Evolutionary conservation across 2,888 invertebrate genomes (phyloP).

Genomic region (Trissoscelio sp.): DNA sequence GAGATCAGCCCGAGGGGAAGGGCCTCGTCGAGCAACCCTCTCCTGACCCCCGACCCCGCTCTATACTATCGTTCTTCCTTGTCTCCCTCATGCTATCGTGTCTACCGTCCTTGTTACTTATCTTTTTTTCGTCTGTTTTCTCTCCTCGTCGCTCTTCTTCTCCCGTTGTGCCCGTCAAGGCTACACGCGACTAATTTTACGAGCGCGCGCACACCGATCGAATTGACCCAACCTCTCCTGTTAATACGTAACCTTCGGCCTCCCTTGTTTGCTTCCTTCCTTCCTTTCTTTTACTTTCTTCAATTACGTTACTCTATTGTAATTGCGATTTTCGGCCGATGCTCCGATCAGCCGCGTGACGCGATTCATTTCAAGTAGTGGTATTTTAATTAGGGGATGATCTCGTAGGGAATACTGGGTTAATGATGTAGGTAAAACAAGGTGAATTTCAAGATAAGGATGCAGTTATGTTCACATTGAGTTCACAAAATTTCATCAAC

Average conservation of each 20-base stretch:
- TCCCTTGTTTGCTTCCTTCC: conserved; percentile 58
- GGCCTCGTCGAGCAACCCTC: conserved; percentile 50
- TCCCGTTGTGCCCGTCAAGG: conserved; percentile 36
- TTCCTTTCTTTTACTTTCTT: conserved; percentile 59
- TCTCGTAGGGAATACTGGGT: not conserved
- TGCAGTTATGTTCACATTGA: too few species aligned
- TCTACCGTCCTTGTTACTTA: not conserved
- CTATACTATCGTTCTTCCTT: not conserved
- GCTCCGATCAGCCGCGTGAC: conserved; percentile 27
- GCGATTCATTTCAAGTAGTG: conserved; percentile 28
- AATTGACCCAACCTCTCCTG: conserved; percentile 68
- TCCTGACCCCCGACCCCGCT: conserved; percentile 23
- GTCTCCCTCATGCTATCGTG: not conserved
- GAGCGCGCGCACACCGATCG: conserved; percentile 69
- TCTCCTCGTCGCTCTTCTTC: not conserved
- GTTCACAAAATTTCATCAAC: too few species aligned
- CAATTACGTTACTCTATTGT: conserved; percentile 54
- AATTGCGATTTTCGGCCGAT: conserved; percentile 34
- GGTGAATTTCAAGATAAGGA: not conserved
- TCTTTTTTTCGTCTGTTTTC: conserved; percentile 3
- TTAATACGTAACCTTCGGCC: conserved; percentile 66
- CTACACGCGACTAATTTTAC: conserved; percentile 71
- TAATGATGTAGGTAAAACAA: conserved; percentile 21
- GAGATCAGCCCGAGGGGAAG: conserved; percentile 69
- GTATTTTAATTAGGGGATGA: conserved; percentile 31